Conservation (phyloP, 2,113 vertebrate genomes). For the Smithornis capensis region DNA sequence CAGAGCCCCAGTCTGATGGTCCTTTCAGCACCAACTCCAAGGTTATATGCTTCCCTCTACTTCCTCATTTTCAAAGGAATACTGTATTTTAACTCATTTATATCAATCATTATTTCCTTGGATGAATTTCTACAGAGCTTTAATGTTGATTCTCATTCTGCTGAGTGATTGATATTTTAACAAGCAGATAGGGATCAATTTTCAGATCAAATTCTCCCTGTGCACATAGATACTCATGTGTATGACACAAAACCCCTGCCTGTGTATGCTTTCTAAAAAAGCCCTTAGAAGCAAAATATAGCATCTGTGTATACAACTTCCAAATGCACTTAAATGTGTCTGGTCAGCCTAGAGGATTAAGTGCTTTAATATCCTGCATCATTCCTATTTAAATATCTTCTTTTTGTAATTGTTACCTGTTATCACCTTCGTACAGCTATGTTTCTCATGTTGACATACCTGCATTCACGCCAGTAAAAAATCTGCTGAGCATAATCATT, state of each 20-base stretch:
- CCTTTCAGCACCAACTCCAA: background rate
- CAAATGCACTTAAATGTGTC: background rate
- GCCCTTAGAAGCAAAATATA: background rate
- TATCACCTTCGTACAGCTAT: rapidly evolving
- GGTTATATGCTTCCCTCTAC: background rate
- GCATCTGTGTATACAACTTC: background rate
- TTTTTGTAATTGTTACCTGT: background rate
- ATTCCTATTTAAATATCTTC: background rate
- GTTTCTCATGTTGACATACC: slow-evolving; percentile 60
- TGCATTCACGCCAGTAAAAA: slow-evolving; percentile 84
- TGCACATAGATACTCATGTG: background rate
- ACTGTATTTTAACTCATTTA: background rate
- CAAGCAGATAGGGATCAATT: background rate
- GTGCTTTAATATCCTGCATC: background rate
- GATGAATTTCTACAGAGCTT: background rate
- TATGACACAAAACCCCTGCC: background rate
- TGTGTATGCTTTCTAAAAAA: background rate
- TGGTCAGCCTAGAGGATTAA: background rate
- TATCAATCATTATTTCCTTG: background rate
- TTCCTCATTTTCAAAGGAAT: background rate
- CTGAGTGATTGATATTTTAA: background rate
- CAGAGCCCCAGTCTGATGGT: background rate
- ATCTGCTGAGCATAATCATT: slow-evolving; percentile 87
- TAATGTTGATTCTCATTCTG: background rate
- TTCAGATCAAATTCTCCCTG: background rate